These are phyloP conservation scores for Azorinus chamasolen DNA, from an alignment of 2,888 invertebrate species.

Conservation along the genomic window DNA sequence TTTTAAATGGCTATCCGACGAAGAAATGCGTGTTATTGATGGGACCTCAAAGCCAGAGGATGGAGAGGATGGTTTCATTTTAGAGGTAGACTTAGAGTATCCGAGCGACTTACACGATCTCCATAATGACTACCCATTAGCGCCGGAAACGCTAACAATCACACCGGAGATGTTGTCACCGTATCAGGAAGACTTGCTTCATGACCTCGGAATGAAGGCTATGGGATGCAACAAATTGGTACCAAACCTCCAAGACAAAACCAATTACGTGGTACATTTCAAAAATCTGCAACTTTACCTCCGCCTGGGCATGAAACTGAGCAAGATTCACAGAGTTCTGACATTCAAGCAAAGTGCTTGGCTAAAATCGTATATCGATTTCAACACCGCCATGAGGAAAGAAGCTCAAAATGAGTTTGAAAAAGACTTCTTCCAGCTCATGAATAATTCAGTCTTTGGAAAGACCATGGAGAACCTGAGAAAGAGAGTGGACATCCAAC, in stretches of 20 bases:
- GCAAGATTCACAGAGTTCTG: slow-evolving; percentile 76
- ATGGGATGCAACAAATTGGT: background rate
- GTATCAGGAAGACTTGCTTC: background rate
- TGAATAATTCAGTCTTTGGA: slow-evolving; percentile 77
- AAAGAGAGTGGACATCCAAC: slow-evolving; percentile 68
- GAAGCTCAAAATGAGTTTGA: slow-evolving; percentile 79
- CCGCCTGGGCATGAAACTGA: slow-evolving; percentile 7
- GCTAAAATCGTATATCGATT: slow-evolving; percentile 72
- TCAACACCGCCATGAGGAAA: slow-evolving; percentile 70
- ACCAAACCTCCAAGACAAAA: background rate
- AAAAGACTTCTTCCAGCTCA: slow-evolving; percentile 76
- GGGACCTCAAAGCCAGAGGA: background rate
- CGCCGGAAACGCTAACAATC: slow-evolving; percentile 2
- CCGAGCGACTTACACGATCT: slow-evolving; percentile 2
- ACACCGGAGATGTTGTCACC: slow-evolving; percentile 3
- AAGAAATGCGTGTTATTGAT: slow-evolving; percentile 11
- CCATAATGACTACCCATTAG: slow-evolving; percentile 14
- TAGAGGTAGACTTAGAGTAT: slow-evolving; percentile 14
- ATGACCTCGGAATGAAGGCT: background rate
- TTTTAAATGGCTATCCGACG: background rate
- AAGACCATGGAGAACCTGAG: too few relatives aligned
- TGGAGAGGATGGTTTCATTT: slow-evolving; percentile 2
- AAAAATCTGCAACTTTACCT: slow-evolving; percentile 1
- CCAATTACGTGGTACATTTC: slow-evolving; percentile 5
- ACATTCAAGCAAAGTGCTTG: slow-evolving; percentile 70